Conservation (phyloP, 2,797 vertebrate genomes). For the Telmatherina bonti region DNA sequence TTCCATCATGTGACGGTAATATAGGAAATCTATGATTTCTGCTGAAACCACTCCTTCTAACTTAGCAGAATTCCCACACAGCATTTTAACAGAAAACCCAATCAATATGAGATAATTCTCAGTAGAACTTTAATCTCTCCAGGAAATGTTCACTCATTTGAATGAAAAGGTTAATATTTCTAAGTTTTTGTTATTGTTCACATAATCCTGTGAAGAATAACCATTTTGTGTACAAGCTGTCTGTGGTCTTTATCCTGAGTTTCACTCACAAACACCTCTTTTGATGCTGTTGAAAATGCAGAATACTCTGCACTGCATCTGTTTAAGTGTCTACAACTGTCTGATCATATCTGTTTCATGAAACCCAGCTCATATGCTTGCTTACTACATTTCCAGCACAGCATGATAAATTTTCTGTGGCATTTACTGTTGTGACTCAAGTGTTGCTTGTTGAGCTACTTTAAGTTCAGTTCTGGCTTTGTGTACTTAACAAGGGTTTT, state of each 20-base stretch:
- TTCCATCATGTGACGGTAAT: constrained; percentile 61
- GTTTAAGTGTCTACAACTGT: background rate
- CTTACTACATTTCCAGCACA: background rate
- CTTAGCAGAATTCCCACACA: background rate
- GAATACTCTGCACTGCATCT: background rate
- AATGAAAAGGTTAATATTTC: constrained; percentile 34
- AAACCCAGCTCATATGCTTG: background rate
- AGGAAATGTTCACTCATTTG: constrained; percentile 21
- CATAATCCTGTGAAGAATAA: background rate
- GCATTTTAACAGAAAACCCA: background rate
- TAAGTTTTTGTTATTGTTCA: constrained; percentile 29
- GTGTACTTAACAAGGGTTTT: background rate
- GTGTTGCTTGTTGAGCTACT: constrained; percentile 35
- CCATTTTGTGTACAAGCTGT: background rate
- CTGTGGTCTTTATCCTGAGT: background rate
- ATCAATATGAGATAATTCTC: background rate
- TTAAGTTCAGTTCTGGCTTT: constrained; percentile 26
- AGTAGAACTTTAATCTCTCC: constrained; percentile 20
- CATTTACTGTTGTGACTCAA: constrained; percentile 51
- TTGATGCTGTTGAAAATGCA: background rate
- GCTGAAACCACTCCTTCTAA: constrained; percentile 35
- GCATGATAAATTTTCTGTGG: constrained; percentile 34
- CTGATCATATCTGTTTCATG: background rate
- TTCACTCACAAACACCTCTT: background rate
- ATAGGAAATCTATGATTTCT: constrained; percentile 25